Conservation (phyloP, 23 tunicate genomes). For the Diplosoma virens region DNA sequence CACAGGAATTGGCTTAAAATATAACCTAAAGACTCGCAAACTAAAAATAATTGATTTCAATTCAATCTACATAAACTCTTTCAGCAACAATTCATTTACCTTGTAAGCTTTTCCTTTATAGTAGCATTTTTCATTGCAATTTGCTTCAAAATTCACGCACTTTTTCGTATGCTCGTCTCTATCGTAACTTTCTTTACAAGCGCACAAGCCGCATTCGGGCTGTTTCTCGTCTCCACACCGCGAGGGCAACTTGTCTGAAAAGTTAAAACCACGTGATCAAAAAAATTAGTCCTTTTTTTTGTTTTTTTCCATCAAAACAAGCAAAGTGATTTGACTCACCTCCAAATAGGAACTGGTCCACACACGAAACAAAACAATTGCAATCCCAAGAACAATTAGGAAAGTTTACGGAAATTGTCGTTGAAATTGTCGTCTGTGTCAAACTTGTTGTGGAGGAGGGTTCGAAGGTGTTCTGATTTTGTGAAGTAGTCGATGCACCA, state of each 20-base stretch:
- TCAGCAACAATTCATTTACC: too few relatives aligned
- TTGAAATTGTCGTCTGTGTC: slow-evolving; percentile 1
- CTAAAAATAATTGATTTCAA: too few relatives aligned
- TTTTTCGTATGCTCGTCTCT: slow-evolving; percentile 67
- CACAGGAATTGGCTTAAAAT: too few relatives aligned
- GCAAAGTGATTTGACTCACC: slow-evolving; percentile 25
- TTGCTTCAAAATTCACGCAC: slow-evolving; percentile 64
- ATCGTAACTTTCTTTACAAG: slow-evolving; percentile 64
- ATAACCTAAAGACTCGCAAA: too few relatives aligned
- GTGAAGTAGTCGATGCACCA: too few relatives aligned
- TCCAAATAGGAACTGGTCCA: slow-evolving; percentile 49
- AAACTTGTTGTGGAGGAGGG: slow-evolving; percentile 23
- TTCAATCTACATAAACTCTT: too few relatives aligned
- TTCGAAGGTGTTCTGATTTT: too few relatives aligned
- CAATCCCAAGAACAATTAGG: slow-evolving; percentile 87
- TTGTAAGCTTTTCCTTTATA: slow-evolving; percentile 46
- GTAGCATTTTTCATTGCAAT: slow-evolving; percentile 38
- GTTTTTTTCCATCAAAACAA: too few relatives aligned
- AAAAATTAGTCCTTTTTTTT: too few relatives aligned
- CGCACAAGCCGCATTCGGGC: slow-evolving; percentile 68
- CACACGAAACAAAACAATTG: slow-evolving; percentile 76
- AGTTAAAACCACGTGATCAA: background rate
- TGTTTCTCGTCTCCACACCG: slow-evolving; percentile 45
- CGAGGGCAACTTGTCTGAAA: slow-evolving; percentile 56
- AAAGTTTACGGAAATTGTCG: slow-evolving; percentile 4